phyloP scores from a whole-genome alignment of 2,888 invertebrate genomes.

The Podabrus alpinus region DNA sequence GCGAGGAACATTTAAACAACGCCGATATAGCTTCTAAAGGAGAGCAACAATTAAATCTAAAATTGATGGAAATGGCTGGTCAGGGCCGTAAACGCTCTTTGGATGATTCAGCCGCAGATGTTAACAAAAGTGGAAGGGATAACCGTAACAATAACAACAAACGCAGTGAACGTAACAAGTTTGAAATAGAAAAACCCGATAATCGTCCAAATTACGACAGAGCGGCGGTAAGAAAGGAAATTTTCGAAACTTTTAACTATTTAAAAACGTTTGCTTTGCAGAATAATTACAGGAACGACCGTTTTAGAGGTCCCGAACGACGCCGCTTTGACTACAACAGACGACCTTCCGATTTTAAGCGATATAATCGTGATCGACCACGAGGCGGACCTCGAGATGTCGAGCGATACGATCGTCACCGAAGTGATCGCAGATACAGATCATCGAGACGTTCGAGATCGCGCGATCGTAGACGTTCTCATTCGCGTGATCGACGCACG shows the following conservation, averaged over 20 bases:
- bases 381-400: slow-evolving; percentile 25
- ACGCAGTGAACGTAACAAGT: slow-evolving; percentile 47
- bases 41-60: slow-evolving; percentile 24
- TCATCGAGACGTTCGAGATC: slow-evolving; percentile 43
- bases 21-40: background rate
- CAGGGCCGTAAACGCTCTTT: slow-evolving; percentile 56
- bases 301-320: slow-evolving; percentile 40
- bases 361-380: slow-evolving; percentile 22
- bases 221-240: slow-evolving; percentile 15
- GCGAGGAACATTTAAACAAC: slow-evolving; percentile 8
- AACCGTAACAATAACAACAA: slow-evolving; percentile 38
- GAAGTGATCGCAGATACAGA: slow-evolving; percentile 21
- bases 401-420: slow-evolving; percentile 18
- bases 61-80: slow-evolving; percentile 39
- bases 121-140: slow-evolving; percentile 17
- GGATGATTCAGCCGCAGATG: slow-evolving; percentile 18
- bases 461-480: slow-evolving; percentile 40
- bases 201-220: slow-evolving; percentile 36
- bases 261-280: background rate
- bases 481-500: slow-evolving; percentile 50
- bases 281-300: slow-evolving; percentile 28
- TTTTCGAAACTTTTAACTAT: no score
- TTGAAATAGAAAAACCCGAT: slow-evolving; percentile 48
- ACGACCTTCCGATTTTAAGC: slow-evolving; percentile 25
- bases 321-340: slow-evolving; percentile 29